A percentile compares a stretch with the other conserved stretches of the same genome.
These are phyloP conservation scores for Branchipolynoe longqiensis DNA, from an alignment of 2,888 invertebrate genomes.

Conservation along the genomic window DNA sequence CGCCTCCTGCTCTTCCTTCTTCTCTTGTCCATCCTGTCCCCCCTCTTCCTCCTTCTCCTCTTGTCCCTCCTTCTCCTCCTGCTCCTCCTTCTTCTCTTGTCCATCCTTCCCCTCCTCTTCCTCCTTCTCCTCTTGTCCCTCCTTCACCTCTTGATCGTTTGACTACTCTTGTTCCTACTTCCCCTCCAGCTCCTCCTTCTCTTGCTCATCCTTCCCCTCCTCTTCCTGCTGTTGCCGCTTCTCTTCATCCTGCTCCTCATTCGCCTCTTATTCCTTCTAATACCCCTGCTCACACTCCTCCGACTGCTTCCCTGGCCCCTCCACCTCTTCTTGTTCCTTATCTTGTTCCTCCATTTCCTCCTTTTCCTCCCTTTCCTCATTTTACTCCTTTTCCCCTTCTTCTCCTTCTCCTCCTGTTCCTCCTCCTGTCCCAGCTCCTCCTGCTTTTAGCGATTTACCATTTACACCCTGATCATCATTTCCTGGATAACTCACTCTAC, in stretches of 20 bases:
- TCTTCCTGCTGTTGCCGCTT: neutral
- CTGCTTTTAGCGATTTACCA: no score
- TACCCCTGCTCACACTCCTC: neutral
- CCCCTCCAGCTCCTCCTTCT: neutral
- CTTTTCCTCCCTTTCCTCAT: neutral
- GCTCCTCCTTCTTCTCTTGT: neutral
- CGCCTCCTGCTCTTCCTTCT: no score
- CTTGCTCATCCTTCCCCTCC: neutral
- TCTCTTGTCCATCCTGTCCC: neutral
- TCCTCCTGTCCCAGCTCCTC: no score
- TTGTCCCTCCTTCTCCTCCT: neutral
- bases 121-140: neutral
- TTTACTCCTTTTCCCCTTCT: neutral
- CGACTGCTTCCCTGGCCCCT: neutral
- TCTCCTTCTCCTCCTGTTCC: no score
- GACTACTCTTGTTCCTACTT: neutral
- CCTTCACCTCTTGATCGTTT: neutral
- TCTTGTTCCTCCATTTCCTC: no score
- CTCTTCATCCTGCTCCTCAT: neutral
- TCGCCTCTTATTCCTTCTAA: neutral
- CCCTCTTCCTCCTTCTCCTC: neutral
- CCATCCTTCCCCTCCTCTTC: neutral
- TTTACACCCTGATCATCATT: no score
- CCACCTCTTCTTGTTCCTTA: no score
- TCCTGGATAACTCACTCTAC: no score